Conservation (phyloP, 2,888 invertebrate genomes). For the Clepsis dumicolana region DNA sequence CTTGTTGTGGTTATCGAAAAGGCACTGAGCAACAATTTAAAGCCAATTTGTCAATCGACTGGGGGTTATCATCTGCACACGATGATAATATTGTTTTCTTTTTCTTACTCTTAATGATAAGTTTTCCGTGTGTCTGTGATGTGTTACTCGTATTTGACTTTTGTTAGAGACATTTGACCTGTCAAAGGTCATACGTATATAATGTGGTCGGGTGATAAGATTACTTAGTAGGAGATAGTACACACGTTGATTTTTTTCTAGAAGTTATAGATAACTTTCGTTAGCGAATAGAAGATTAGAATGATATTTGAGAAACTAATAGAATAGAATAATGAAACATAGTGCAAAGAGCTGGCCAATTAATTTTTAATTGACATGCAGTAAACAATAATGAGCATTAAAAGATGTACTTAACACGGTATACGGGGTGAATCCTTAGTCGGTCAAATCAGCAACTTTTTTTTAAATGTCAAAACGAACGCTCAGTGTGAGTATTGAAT, state of each 20-base stretch:
- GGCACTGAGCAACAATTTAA: conserved; percentile 24
- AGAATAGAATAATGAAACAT: not conserved
- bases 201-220: not conserved
- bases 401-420: too few species aligned
- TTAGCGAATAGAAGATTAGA: not conserved
- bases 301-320: not conserved
- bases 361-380: too few species aligned
- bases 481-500: too few species aligned
- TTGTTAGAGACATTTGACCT: not conserved
- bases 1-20: not conserved
- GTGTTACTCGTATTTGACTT: not conserved
- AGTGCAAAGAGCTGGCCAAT: too few species aligned
- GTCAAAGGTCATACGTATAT: not conserved
- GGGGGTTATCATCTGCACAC: conserved; percentile 36
- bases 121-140: not conserved
- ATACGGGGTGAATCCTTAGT: too few species aligned
- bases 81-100: conserved; percentile 29
- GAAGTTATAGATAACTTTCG: not conserved
- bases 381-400: too few species aligned
- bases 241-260: not conserved
- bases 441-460: too few species aligned
- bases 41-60: conserved; percentile 42
- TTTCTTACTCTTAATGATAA: not conserved
- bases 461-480: too few species aligned
- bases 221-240: not conserved